Evolutionary conservation across 2,888 invertebrate genomes (phyloP).

Genomic region (Rotaria macrura): DNA sequence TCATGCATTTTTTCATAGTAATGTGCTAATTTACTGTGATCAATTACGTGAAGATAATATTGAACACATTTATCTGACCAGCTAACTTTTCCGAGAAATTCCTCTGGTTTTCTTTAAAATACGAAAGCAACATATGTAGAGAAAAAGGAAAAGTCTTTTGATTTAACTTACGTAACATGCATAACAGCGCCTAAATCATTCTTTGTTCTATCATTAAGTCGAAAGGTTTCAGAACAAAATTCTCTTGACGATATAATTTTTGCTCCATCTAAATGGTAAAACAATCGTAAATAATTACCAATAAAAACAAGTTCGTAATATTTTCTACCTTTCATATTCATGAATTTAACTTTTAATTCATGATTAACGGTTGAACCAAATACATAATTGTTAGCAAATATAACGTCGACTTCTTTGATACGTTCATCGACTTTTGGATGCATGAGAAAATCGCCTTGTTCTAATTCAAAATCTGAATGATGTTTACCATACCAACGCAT

Average conservation of each 20-base stretch:
- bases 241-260: slow-evolving; percentile 95
- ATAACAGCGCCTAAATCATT: slow-evolving; percentile 97
- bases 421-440: slow-evolving; percentile 24
- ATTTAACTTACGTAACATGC: slow-evolving; percentile 60
- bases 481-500: slow-evolving; percentile 95
- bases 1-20: slow-evolving; percentile 6
- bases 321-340: slow-evolving; percentile 63
- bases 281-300: neutral
- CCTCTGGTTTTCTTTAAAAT: slow-evolving; percentile 54
- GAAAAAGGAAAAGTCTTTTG: no score
- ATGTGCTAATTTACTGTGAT: slow-evolving; percentile 62
- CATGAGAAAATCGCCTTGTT: slow-evolving; percentile 82
- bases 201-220: slow-evolving; percentile 90
- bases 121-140: no score
- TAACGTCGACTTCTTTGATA: slow-evolving; percentile 55
- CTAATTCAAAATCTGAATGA: slow-evolving; percentile 46
- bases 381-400: slow-evolving; percentile 98
- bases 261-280: slow-evolving; percentile 54
- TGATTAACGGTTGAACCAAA: slow-evolving; percentile 95
- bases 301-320: neutral
- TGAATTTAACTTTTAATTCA: slow-evolving; percentile 64
- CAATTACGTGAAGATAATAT: slow-evolving; percentile 93
- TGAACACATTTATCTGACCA: slow-evolving; percentile 99
- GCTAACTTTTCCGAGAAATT: slow-evolving; percentile 88
- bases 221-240: slow-evolving; percentile 93